These are phyloP conservation scores for Hesperia comma DNA, from an alignment of 2,888 invertebrate genomes.

Conservation along the genomic window DNA sequence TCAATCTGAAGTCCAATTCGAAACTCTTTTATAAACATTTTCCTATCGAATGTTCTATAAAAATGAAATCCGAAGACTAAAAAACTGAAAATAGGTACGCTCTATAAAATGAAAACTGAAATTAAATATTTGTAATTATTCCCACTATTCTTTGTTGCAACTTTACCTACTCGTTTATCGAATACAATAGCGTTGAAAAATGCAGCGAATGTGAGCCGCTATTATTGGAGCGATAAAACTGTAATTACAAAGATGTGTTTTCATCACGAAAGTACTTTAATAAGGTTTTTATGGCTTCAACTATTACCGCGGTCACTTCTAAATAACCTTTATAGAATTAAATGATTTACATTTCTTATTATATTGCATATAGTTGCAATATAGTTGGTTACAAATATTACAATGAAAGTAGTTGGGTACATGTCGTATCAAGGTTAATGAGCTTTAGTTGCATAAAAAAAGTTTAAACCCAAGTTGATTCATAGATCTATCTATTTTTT, in stretches of 20 bases:
- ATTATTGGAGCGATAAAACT: slow-evolving; percentile 21
- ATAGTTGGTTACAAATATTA: too few species aligned
- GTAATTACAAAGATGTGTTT: slow-evolving; percentile 23
- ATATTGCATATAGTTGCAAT: too few species aligned
- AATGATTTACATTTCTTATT: background rate
- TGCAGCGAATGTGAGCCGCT: slow-evolving; percentile 19
- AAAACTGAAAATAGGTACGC: too few species aligned
- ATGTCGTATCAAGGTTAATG: too few species aligned
- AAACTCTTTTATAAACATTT: too few species aligned
- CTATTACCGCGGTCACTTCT: slow-evolving; percentile 5
- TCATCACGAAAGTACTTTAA: slow-evolving; percentile 18
- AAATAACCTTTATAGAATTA: slow-evolving; percentile 1
- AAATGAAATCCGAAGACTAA: too few species aligned
- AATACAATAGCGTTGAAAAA: slow-evolving; percentile 20
- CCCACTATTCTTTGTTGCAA: slow-evolving; percentile 1
- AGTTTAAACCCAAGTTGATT: too few species aligned
- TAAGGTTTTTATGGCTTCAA: slow-evolving; percentile 12
- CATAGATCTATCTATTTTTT: too few species aligned
- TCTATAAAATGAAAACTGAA: background rate
- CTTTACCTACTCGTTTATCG: background rate
- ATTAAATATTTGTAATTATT: background rate
- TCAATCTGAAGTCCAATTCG: too few species aligned
- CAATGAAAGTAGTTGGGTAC: too few species aligned
- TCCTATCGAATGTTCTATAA: too few species aligned
- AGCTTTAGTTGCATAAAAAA: too few species aligned